Evolutionary conservation across 2,888 invertebrate genomes (phyloP).

Genomic region (Meteorus cinctellus): DNA sequence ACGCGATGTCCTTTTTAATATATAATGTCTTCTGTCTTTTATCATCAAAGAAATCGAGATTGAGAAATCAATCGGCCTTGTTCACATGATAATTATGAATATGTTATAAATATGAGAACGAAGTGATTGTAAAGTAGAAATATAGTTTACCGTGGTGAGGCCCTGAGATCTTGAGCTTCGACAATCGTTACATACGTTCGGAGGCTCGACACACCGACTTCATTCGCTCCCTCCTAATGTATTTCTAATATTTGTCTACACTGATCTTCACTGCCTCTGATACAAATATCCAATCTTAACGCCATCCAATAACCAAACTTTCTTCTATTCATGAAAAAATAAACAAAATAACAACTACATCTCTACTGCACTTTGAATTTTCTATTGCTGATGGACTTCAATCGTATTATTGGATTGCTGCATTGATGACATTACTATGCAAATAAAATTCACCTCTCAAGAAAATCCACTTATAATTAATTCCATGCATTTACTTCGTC

Average conservation of each 20-base stretch:
- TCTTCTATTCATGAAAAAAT: not conserved
- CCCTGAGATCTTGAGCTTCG: constrained; percentile 58
- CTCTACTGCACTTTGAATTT: not conserved
- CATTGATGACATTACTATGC: constrained; percentile 17
- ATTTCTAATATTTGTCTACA: not conserved
- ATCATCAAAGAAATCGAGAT: constrained; percentile 48
- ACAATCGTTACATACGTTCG: constrained; percentile 64
- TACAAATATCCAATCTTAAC: too few relatives aligned
- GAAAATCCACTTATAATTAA: not conserved
- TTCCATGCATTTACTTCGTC: not conserved
- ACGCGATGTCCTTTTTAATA: not conserved
- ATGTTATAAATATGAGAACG: constrained; percentile 70
- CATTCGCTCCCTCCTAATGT: constrained; percentile 20
- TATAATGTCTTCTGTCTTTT: constrained; percentile 9
- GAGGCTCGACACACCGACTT: constrained; percentile 60
- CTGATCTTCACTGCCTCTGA: not conserved
- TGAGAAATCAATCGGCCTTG: constrained; percentile 72
- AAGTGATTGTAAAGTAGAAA: constrained; percentile 64
- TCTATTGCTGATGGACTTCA: not conserved
- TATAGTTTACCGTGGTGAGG: constrained; percentile 50
- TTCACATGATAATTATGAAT: constrained; percentile 70
- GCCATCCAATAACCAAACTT: not conserved
- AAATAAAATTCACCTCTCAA: not conserved
- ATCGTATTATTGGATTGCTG: constrained; percentile 28
- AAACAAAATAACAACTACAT: not conserved